Evolutionary conservation across 92 coral and sea anemone genomes (phyloP).

Genomic region (Phenganax marumi): DNA sequence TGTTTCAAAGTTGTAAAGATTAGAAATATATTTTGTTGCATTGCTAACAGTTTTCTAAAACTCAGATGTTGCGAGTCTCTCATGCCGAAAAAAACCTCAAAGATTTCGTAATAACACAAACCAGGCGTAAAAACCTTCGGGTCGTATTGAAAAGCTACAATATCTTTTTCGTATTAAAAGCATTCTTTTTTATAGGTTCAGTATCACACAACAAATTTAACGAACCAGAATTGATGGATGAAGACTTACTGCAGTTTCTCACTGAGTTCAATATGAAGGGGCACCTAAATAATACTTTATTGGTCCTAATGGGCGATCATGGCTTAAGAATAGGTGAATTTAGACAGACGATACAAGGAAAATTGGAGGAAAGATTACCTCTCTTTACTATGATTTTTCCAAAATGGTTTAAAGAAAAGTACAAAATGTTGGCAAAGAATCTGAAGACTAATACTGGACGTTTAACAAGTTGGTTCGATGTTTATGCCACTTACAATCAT

Average conservation of each 20-base stretch:
- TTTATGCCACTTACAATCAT: slow-evolving; percentile 75
- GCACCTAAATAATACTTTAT: slow-evolving; percentile 65
- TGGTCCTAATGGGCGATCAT: slow-evolving; percentile 78
- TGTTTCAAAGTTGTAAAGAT: too few relatives aligned
- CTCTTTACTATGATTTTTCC: slow-evolving; percentile 76
- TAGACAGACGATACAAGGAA: slow-evolving; percentile 77
- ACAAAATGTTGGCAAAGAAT: slow-evolving; percentile 56
- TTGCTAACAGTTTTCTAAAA: too few relatives aligned
- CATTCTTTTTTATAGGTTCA: slow-evolving; percentile 56
- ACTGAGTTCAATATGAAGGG: slow-evolving; percentile 51
- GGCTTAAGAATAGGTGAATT: slow-evolving; percentile 78
- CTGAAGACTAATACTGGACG: slow-evolving; percentile 61
- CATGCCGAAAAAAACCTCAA: too few relatives aligned
- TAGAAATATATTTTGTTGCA: too few relatives aligned
- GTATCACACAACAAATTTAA: slow-evolving; percentile 64
- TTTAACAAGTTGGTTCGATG: slow-evolving; percentile 82
- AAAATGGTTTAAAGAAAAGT: slow-evolving; percentile 62
- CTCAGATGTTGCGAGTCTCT: too few relatives aligned
- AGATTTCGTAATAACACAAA: too few relatives aligned
- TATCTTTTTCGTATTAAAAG: background rate
- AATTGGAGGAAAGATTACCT: slow-evolving; percentile 85
- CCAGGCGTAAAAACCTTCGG: too few relatives aligned
- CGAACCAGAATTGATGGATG: slow-evolving; percentile 45
- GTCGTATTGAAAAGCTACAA: background rate
- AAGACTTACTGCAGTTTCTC: slow-evolving; percentile 61